A percentile compares a stretch with the other conserved stretches of the same genome.
phyloP scores from a whole-genome alignment of 1,140 invertebrate genomes.

The Neodiprion lecontei region DNA sequence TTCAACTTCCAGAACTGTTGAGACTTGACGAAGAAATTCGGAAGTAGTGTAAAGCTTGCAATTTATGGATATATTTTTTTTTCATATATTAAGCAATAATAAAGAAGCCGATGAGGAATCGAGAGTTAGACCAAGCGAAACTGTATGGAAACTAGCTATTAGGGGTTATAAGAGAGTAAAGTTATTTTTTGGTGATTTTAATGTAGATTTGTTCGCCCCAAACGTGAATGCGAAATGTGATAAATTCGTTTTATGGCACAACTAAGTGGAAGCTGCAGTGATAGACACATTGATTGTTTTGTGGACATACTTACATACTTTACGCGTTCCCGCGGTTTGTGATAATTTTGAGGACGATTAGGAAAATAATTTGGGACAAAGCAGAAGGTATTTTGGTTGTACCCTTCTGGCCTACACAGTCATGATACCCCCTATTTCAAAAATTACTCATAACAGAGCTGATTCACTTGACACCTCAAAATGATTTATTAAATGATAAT shows the following conservation, averaged over 20 bases:
- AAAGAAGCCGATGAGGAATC: slow-evolving; percentile 29
- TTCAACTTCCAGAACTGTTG: slow-evolving; percentile 32
- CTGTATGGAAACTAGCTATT: slow-evolving; percentile 14
- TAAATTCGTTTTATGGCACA: slow-evolving; percentile 36
- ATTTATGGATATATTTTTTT: slow-evolving; percentile 32
- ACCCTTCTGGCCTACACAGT: slow-evolving; percentile 44
- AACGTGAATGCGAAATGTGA: slow-evolving; percentile 36
- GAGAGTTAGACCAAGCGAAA: slow-evolving; percentile 14
- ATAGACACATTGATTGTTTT: slow-evolving; percentile 37
- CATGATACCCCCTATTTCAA: slow-evolving; percentile 35
- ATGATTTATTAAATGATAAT: background rate
- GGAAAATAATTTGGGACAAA: slow-evolving; percentile 31
- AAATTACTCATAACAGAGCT: too few relatives aligned
- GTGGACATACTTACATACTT: slow-evolving; percentile 31
- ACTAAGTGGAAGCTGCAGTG: slow-evolving; percentile 27
- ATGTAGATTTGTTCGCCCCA: slow-evolving; percentile 38
- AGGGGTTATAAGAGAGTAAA: slow-evolving; percentile 10
- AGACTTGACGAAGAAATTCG: slow-evolving; percentile 25
- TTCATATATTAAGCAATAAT: slow-evolving; percentile 28
- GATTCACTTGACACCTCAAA: too few relatives aligned
- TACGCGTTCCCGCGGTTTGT: slow-evolving; percentile 39
- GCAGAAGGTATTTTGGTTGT: slow-evolving; percentile 37
- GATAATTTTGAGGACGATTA: slow-evolving; percentile 30
- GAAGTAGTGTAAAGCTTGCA: slow-evolving; percentile 31
- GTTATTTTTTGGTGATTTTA: slow-evolving; percentile 12